A percentile compares a stretch with the other conserved stretches of the same genome.
These are phyloP conservation scores for Ichneumon xanthorius DNA, from an alignment of 2,888 invertebrate genomes.

Conservation along the genomic window DNA sequence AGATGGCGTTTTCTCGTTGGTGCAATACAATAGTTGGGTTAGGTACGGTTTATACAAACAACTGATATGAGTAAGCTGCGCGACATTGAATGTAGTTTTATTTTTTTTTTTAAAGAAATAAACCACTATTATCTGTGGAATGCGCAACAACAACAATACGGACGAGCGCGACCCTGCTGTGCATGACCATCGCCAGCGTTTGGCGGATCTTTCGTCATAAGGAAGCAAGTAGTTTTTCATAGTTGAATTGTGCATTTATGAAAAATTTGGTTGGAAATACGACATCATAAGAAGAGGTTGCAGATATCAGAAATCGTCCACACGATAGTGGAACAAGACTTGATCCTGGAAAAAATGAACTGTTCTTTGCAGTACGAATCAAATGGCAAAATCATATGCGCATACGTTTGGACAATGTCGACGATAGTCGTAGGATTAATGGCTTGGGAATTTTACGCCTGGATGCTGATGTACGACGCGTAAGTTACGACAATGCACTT, in stretches of 20 bases:
- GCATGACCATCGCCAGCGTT: conserved; percentile 18
- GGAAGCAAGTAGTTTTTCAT: conserved; percentile 29
- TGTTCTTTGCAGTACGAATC: conserved; percentile 52
- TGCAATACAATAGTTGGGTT: neutral
- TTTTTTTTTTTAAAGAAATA: neutral
- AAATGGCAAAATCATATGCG: conserved; percentile 33
- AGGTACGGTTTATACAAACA: neutral
- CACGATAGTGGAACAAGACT: conserved; percentile 37
- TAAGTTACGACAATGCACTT: conserved; percentile 12
- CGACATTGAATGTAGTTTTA: neutral
- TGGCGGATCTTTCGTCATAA: conserved; percentile 44
- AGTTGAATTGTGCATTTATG: neutral
- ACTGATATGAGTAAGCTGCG: neutral
- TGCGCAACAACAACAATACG: neutral
- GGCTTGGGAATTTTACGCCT: conserved; percentile 38
- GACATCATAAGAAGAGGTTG: neutral
- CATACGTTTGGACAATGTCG: conserved; percentile 47
- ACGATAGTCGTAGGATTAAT: neutral
- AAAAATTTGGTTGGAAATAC: neutral
- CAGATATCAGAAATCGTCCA: conserved; percentile 56
- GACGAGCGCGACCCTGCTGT: neutral
- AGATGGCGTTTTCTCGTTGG: neutral
- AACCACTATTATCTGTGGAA: neutral
- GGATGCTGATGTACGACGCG: neutral
- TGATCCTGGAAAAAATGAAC: conserved; percentile 55